Base-by-base conservation (phyloP, 2,888 invertebrate species). In the Hybos culiciformis region DNA sequence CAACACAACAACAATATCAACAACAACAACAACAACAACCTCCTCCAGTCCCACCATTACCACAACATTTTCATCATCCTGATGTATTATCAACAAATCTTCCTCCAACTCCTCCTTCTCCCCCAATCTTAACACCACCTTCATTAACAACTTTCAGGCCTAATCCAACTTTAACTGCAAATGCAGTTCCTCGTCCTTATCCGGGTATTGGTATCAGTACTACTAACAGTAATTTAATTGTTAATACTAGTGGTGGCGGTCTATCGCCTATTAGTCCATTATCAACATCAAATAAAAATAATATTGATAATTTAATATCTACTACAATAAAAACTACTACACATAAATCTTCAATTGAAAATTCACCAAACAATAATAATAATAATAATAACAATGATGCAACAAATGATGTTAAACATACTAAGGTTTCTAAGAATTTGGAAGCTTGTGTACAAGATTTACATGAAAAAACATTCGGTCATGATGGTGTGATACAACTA, bases 81-180 rank as follows among this genome's bases (percentile, higher is more conserved):
- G 59, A 57, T 41, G 63, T 63, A n/a, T 62, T 63, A n/a, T 63
- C 64, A 21, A 17, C 15, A 17, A 32, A 32, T 32, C 18, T 32
- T 20, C 34, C 17, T 39, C 63, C 63, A 39, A 55, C 59, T 23
- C 59, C 56, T 3, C 48, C 49, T 38, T 36, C 36, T 11, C 61
- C 38, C 4, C 14, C 21, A 3, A 7, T 8, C n/a, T 54, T 49
- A 45, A 50, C 53, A 18, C n/a, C n/a, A n/a, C n/a, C n/a, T n/a
- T n/a, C n/a, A n/a, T n/a, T n/a, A n/a, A 37, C 43, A 14, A 56
- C 59, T 48, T 65, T 60, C 51, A 58, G 64, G 50, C 55, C 64
- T 58, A 65, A 65, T 53, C 66, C 64, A 21, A 65, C 62, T 54
- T 52, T 67, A 59, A 67, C 66, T 50, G 67, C 65, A 49, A 67